A percentile compares a stretch with the other conserved stretches of the same genome.
phyloP scores from a whole-genome alignment of 2,113 vertebrate genomes.

The Podilymbus podiceps region DNA sequence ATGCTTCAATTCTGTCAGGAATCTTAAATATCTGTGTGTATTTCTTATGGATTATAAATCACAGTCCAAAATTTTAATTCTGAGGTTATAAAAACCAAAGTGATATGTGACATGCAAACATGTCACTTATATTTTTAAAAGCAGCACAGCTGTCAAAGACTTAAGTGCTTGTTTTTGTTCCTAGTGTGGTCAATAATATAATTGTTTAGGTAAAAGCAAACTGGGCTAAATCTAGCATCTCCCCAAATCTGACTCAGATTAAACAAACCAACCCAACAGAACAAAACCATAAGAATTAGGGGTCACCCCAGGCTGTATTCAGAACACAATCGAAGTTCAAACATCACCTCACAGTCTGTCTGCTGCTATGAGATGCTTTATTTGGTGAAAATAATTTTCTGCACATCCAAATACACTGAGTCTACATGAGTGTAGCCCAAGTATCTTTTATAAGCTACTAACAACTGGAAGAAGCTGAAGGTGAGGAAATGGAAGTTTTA shows the following conservation, averaged over 20 bases:
- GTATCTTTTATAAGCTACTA: background rate
- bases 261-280: background rate
- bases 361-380: background rate
- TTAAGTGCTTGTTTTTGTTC: background rate
- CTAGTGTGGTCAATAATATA: background rate
- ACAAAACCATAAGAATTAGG: background rate
- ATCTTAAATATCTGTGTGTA: background rate
- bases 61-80: background rate
- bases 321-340: background rate
- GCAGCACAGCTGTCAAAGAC: background rate
- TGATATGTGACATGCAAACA: background rate
- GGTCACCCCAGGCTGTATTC: background rate
- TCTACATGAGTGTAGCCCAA: background rate
- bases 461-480: background rate
- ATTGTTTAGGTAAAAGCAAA: background rate
- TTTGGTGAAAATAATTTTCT: background rate
- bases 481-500: background rate
- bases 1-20: background rate
- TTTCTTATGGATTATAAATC: background rate
- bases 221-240: background rate
- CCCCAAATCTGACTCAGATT: background rate
- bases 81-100: background rate
- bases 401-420: background rate
- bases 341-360: background rate
- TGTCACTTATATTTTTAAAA: background rate